Base-by-base conservation (phyloP, 2,888 invertebrate species). In the Acrobasis suavella region DNA sequence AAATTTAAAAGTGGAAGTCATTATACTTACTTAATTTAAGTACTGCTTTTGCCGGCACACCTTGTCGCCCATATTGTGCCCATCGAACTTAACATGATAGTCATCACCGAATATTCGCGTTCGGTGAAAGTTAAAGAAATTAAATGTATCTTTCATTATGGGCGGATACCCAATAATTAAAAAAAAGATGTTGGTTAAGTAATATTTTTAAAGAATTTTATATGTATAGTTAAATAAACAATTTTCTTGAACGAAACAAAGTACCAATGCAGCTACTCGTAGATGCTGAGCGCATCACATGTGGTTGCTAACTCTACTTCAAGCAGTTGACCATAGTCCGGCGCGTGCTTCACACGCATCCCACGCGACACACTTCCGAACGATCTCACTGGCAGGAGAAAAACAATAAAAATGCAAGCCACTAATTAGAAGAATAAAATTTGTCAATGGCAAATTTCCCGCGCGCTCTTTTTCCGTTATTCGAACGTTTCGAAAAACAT, bases 291-390 rank as follows among this genome's bases (percentile, higher is more conserved):
- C 65, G 58, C 64, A 58, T 64, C 65, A 63, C 50, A 59, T 58
- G 62, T 65, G 64, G 69, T 72, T 76, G 74, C 71, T 70, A 32
- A 32, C 32, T 74, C 69, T 72, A 66, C 73, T 70, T 65, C 60
- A 63, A 66, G 66, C 87, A 90, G 90, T 91, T 91, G 91, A 91
- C 91, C 91, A 90, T 69, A 77, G 91, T 85, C 91, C 90, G 87
- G 83, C 87, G 81, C 75, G 76, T 73, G 68, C 73, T 74, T 66
- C 75, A 78, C 87, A 87, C 89, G 89, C 81, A 71, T 69, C 70
- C 66, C 71, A 67, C 66, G 71, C 70, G 69, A 63, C 69, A 70
- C 62, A 64, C 67, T 59, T 59, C 66, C 67, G 66, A 68, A 69
- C 68, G 67, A 65, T 68, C 65, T 65, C 64, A 74, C 75, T 76